Percentiles rank a stretch among this genome's conserved stretches.
Conservation (phyloP, 30 jellyfish, hydroid and myxozoan genomes). For the Hydractinia symbiolongicarpus region DNA sequence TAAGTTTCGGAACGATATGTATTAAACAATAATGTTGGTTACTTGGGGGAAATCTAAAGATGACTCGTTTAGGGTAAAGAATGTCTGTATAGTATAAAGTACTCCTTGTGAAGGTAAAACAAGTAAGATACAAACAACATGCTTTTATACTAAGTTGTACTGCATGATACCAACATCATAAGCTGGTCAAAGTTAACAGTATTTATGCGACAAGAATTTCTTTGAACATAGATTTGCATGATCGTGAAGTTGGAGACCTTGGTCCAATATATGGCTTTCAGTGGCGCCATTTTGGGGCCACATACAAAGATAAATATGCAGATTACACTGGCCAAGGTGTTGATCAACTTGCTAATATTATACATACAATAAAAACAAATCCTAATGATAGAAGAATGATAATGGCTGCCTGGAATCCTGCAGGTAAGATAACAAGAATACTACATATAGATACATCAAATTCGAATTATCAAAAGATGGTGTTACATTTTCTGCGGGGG, state of each 20-base stretch:
- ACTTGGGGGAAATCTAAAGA: too few relatives aligned
- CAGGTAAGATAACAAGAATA: slow-evolving; percentile 37
- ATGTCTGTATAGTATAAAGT: too few relatives aligned
- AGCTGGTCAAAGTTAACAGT: neutral
- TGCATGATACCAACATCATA: too few relatives aligned
- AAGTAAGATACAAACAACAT: too few relatives aligned
- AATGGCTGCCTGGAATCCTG: slow-evolving; percentile 99
- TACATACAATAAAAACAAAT: slow-evolving; percentile 65
- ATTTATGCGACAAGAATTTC: neutral
- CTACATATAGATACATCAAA: too few relatives aligned
- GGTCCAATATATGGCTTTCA: slow-evolving; percentile 99
- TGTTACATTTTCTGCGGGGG: too few relatives aligned
- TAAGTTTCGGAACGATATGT: too few relatives aligned
- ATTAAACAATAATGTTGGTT: too few relatives aligned
- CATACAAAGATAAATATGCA: slow-evolving; percentile 53
- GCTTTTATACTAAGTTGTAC: too few relatives aligned
- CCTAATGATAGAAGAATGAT: slow-evolving; percentile 93
- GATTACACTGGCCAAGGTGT: slow-evolving; percentile 83
- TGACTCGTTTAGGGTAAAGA: too few relatives aligned
- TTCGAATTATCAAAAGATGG: too few relatives aligned
- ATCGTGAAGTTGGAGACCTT: slow-evolving; percentile 89
- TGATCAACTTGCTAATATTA: slow-evolving; percentile 84
- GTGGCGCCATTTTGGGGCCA: slow-evolving; percentile 99
- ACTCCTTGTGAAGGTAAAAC: too few relatives aligned
- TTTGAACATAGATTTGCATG: slow-evolving; percentile 60